These are phyloP conservation scores for Dermochelys coriacea DNA, from an alignment of 2,797 vertebrate species.

Conservation along the genomic window DNA sequence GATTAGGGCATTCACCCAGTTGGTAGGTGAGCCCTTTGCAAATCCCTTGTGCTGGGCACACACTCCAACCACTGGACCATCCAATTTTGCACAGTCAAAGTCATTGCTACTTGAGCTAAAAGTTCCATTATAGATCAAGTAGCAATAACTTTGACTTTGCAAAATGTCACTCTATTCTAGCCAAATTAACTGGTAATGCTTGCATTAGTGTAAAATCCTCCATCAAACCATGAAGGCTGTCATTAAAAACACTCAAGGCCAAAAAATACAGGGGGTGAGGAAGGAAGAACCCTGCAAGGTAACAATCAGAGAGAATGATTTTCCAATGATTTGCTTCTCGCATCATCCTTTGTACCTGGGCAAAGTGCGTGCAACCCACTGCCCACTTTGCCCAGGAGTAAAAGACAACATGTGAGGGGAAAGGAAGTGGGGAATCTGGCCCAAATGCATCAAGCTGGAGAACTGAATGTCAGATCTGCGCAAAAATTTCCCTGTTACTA, in stretches of 20 bases:
- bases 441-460: conserved; percentile 37
- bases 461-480: background rate
- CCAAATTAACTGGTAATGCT: conserved; percentile 84
- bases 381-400: background rate
- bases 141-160: conserved; percentile 73
- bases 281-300: background rate
- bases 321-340: rapidly evolving
- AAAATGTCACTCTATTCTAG: conserved; percentile 80
- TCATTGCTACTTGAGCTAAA: no score
- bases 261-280: background rate
- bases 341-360: background rate
- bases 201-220: conserved; percentile 83
- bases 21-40: no score
- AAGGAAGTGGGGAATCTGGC: background rate
- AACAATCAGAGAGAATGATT: rapidly evolving
- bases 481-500: background rate
- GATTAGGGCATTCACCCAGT: no score
- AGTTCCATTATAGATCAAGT: conserved; percentile 52
- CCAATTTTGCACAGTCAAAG: no score
- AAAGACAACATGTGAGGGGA: rapidly evolving
- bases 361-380: background rate
- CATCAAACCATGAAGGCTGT: conserved; percentile 81
- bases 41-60: no score
- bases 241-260: conserved; percentile 75
- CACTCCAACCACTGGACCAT: no score